These are phyloP conservation scores for Aptenodytes forsteri DNA, from an alignment of 2,113 vertebrate species.

Conservation along the genomic window DNA sequence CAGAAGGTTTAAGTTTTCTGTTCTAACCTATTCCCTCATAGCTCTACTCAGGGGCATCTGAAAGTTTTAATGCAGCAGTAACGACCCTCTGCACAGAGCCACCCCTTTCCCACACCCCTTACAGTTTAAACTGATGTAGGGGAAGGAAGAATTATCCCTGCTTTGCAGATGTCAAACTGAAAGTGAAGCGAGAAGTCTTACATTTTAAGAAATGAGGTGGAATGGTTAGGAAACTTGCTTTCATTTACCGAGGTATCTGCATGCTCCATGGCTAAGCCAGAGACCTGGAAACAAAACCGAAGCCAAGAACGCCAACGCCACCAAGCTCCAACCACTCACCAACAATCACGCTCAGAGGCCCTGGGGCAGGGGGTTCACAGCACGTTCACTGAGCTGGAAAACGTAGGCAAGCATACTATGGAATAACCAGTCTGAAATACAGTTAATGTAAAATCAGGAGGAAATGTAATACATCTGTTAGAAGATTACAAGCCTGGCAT, in stretches of 20 bases:
- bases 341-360: fast-evolving
- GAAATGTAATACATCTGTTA: not conserved
- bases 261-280: not conserved
- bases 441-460: not conserved
- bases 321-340: fast-evolving
- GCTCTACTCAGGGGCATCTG: not conserved
- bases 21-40: not conserved
- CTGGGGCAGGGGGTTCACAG: not conserved
- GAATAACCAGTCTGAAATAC: not conserved
- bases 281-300: not conserved
- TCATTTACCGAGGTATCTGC: too few relatives aligned
- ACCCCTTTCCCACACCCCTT: not conserved
- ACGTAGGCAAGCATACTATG: fast-evolving
- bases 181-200: not conserved
- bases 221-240: not conserved
- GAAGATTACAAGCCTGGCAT: not conserved
- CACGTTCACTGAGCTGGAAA: not conserved
- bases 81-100: not conserved
- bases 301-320: fast-evolving
- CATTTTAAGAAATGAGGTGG: not conserved
- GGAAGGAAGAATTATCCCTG: not conserved
- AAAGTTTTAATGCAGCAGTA: too few relatives aligned
- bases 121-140: not conserved
- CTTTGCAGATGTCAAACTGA: not conserved
- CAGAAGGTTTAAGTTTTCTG: not conserved